Evolutionary conservation across 2,797 vertebrate genomes (phyloP), one percentile per base, ranked within the genome.

Genomic region (Cryptoprocta ferox): DNA sequence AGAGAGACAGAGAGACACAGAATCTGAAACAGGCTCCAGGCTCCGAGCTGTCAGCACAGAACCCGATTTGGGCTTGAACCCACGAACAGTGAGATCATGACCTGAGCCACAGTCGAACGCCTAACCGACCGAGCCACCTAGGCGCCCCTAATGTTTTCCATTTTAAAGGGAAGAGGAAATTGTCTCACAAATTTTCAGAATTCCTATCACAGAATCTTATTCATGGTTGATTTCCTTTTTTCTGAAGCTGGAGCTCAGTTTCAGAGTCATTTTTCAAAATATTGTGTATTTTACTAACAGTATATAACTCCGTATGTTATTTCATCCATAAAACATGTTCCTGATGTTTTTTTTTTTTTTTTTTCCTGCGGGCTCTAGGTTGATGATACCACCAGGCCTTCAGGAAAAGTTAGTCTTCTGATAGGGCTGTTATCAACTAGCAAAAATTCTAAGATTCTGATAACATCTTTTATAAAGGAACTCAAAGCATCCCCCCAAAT

Each of bases 191-290:
- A 73, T 89, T 93, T 94, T 88, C 70, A 93, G 59, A 91, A 93
- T 79, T 73, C 18, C 61, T 80, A 9, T 19, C 76, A 59, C 19
- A 66, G 45, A 87, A 45, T n/a, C 56, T 50, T 86, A 56, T 11
- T 90, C 13, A 91, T 83, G 84, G 0, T 30, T 96, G 48, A 18
- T 78, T 97, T 93, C 65, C n/a, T 94, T 28, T 85, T 3, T 13
- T 95, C 37, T 87, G 42, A 95, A 84, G 59, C 35, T 42, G 3
- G 50, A 88, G 24, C 61, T 86, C 28, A 7, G 16, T 37, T 92
- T 95, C 37, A n/a, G 78, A 75, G 68, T 42, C 59, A 48, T 65
- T 97, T 97, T 87, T 82, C 24, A 84, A 97, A 96, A 84, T 63
- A 80, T 13, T 7, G 12, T 18, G 1, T 87, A 87, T 87, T 97